These are phyloP conservation scores for Orthosia gracilis DNA, from an alignment of 2,888 invertebrate genomes.

Conservation along the genomic window DNA sequence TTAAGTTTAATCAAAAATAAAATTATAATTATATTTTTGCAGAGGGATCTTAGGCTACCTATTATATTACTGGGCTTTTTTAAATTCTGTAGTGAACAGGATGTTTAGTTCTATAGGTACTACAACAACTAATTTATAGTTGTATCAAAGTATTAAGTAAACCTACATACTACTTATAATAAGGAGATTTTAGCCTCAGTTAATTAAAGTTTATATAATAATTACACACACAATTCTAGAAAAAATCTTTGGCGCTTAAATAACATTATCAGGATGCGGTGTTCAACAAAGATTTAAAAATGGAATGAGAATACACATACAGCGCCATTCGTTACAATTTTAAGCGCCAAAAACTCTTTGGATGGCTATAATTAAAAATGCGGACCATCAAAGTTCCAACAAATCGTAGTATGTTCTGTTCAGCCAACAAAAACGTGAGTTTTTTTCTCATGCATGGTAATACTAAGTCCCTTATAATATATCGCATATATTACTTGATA, in stretches of 20 bases:
- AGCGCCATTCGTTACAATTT: not conserved
- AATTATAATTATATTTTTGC: too few species aligned
- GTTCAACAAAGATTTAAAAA: not conserved
- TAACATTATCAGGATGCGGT: not conserved
- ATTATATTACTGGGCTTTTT: too few species aligned
- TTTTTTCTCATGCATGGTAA: not conserved
- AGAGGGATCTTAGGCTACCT: too few species aligned
- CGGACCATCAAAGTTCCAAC: not conserved
- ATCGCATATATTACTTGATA: too few species aligned
- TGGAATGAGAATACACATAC: not conserved
- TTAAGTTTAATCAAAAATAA: too few species aligned
- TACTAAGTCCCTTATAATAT: not conserved
- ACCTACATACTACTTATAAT: not conserved
- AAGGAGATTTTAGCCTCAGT: constrained; percentile 29
- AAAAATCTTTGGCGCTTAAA: not conserved
- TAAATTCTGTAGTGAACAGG: too few species aligned
- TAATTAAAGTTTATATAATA: not conserved
- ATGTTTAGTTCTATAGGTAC: too few species aligned
- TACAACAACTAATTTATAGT: not conserved
- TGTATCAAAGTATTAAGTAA: not conserved
- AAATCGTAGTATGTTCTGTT: not conserved
- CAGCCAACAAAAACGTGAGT: not conserved
- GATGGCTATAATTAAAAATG: not conserved
- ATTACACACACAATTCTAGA: not conserved
- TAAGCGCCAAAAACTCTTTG: not conserved